Percentiles rank a stretch among this genome's conserved stretches.
Conservation (phyloP, 1,140 invertebrate genomes). For the Hesperophylax magnus region DNA sequence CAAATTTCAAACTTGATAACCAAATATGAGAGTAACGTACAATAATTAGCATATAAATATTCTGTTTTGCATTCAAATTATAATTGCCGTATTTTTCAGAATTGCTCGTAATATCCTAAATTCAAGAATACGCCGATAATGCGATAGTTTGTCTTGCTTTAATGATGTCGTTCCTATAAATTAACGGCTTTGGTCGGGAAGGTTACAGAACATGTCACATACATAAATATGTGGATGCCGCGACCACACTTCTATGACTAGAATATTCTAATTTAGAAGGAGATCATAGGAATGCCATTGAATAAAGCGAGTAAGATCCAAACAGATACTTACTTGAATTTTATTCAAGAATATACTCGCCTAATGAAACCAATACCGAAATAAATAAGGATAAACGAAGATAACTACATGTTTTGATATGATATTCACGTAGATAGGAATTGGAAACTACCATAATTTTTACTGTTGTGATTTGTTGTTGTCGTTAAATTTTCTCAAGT, state of each 20-base stretch:
- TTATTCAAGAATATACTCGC: no score
- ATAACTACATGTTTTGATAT: no score
- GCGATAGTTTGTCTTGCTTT: conserved; percentile 47
- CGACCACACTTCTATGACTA: background rate
- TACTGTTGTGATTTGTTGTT: no score
- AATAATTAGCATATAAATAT: conserved; percentile 38
- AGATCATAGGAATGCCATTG: no score
- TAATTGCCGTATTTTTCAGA: conserved; percentile 36
- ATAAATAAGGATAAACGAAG: no score
- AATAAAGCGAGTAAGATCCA: no score
- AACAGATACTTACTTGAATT: no score
- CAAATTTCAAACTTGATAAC: conserved; percentile 29
- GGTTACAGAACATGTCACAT: conserved; percentile 40
- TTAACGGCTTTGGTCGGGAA: conserved; percentile 41
- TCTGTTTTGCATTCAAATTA: conserved; percentile 41
- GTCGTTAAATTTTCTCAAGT: no score
- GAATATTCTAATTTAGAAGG: no score
- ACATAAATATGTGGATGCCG: conserved; percentile 27
- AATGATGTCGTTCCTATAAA: conserved; percentile 53
- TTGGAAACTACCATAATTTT: no score
- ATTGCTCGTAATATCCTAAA: conserved; percentile 32
- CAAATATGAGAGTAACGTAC: conserved; percentile 27
- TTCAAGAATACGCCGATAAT: conserved; percentile 37
- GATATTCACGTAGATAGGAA: no score
- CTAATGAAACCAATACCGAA: no score